Conservation (phyloP, 2,113 vertebrate genomes). For the Elephantulus edwardii region DNA sequence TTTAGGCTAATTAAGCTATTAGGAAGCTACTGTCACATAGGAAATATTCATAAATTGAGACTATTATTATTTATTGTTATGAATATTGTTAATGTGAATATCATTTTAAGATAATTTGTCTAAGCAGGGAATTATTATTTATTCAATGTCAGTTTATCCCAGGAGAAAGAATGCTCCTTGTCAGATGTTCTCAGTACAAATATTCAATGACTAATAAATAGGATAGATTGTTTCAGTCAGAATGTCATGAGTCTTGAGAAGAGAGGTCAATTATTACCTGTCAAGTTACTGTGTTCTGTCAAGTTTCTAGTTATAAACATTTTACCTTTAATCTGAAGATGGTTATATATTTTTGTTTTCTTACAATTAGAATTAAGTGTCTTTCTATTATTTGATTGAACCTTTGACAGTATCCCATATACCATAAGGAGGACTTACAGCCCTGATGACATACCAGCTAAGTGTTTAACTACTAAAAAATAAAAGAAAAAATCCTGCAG, state of each 20-base stretch:
- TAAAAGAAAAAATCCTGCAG: too few species aligned
- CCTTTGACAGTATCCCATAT: not conserved
- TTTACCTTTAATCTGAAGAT: slow-evolving; percentile 41
- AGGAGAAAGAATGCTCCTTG: not conserved
- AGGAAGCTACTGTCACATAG: not conserved
- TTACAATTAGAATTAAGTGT: slow-evolving; percentile 27
- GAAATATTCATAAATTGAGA: not conserved
- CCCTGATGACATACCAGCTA: too few species aligned
- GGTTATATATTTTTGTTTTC: not conserved
- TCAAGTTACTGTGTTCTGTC: slow-evolving; percentile 49
- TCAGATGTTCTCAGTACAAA: not conserved
- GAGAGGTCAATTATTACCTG: slow-evolving; percentile 13
- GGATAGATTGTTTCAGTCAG: not conserved
- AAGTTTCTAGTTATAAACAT: slow-evolving; percentile 46
- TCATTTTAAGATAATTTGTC: slow-evolving; percentile 35
- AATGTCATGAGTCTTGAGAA: not conserved
- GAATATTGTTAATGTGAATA: slow-evolving; percentile 29
- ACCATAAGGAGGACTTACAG: not conserved
- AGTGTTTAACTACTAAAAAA: too few species aligned
- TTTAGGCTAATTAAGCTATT: slow-evolving; percentile 15
- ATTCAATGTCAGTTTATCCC: not conserved
- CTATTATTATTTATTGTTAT: not conserved
- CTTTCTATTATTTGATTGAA: slow-evolving; percentile 26
- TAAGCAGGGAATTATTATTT: not conserved
- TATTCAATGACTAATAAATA: not conserved